phyloP scores from a whole-genome alignment of 2,113 vertebrate species.

The Aramus guarauna region DNA sequence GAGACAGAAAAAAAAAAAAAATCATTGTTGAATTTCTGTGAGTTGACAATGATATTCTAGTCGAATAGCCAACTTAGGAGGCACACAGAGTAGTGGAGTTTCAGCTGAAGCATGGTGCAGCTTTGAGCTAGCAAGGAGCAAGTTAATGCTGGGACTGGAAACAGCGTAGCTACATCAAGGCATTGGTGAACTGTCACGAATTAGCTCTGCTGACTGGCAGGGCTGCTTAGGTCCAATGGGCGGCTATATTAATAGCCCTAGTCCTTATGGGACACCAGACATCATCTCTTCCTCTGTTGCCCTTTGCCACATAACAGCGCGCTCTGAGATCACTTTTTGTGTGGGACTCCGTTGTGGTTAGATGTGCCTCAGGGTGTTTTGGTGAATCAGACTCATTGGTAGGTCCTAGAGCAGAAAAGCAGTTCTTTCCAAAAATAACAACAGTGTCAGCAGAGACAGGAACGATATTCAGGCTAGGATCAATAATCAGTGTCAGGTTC shows the following conservation, averaged over 20 bases:
- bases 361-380: not conserved
- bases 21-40: not conserved
- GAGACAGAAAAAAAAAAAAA: not conserved
- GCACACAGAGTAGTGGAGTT: not conserved
- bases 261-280: not conserved
- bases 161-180: accelerated
- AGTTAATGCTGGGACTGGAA: not conserved
- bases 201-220: not conserved
- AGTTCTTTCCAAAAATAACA: not conserved
- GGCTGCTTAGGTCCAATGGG: not conserved
- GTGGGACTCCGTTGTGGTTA: not conserved
- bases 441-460: not conserved
- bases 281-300: not conserved
- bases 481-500: not conserved
- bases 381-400: not conserved
- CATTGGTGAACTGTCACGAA: not conserved
- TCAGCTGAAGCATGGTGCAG: not conserved
- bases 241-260: not conserved
- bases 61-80: not conserved
- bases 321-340: not conserved
- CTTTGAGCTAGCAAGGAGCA: not conserved
- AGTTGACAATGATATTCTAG: not conserved
- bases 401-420: not conserved
- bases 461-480: not conserved
- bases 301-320: not conserved